Percentiles rank a stretch among this genome's conserved stretches.
These are phyloP conservation scores for Florisuga fusca DNA, from an alignment of 2,797 vertebrate genomes.

Conservation along the genomic window DNA sequence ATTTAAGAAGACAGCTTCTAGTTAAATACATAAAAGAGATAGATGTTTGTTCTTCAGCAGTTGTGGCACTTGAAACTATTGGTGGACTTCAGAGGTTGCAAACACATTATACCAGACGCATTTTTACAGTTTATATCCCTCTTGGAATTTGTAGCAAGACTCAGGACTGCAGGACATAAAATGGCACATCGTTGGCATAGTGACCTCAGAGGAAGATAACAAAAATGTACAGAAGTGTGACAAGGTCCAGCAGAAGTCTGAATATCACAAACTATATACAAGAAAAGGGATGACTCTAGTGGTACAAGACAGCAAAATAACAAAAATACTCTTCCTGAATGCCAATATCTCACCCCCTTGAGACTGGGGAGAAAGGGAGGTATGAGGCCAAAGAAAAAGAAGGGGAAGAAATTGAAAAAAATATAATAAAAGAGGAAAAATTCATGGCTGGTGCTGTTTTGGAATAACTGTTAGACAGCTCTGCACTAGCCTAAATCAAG, in stretches of 20 bases:
- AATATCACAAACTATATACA: background rate
- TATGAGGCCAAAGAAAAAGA: background rate
- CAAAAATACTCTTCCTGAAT: background rate
- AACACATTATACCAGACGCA: background rate
- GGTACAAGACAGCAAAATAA: constrained; percentile 1
- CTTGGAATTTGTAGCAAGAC: background rate
- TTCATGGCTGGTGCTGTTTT: background rate
- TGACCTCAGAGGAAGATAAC: background rate
- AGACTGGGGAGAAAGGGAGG: background rate
- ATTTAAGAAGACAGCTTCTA: background rate
- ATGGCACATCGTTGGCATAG: background rate
- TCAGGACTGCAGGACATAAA: background rate
- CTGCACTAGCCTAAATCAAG: background rate
- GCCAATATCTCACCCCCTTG: background rate
- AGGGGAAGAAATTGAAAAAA: background rate
- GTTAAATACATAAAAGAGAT: background rate
- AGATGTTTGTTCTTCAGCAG: background rate
- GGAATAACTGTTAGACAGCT: background rate
- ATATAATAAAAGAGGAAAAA: background rate
- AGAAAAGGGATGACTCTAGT: constrained; percentile 47
- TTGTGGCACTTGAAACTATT: background rate
- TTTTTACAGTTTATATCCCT: background rate
- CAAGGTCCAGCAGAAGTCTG: background rate
- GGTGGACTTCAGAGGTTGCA: background rate
- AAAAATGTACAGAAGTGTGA: background rate